These are phyloP conservation scores for Poeciliopsis retropinna DNA, from an alignment of 2,113 vertebrate genomes.

Conservation along the genomic window DNA sequence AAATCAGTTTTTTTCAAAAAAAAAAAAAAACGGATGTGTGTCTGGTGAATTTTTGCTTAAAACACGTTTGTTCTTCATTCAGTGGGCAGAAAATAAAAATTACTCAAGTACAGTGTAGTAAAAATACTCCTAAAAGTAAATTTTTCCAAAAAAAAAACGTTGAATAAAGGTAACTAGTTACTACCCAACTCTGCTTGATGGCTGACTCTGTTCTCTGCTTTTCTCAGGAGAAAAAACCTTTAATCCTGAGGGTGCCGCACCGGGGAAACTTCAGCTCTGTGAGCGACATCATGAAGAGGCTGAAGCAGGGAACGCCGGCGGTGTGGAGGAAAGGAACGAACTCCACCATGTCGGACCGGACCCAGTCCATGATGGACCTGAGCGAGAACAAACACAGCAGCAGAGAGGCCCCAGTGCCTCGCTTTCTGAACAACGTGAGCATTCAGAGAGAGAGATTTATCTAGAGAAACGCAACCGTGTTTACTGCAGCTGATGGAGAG, in stretches of 20 bases:
- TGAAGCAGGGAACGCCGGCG: slow-evolving; percentile 20
- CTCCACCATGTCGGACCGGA: slow-evolving; percentile 37
- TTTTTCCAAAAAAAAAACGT: too few species aligned
- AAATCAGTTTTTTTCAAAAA: too few species aligned
- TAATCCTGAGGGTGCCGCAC: slow-evolving; percentile 67
- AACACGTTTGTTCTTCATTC: too few species aligned
- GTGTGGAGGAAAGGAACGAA: slow-evolving; percentile 9
- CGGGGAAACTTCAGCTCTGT: slow-evolving; percentile 57
- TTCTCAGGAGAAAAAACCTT: slow-evolving; percentile 57
- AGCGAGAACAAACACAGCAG: slow-evolving; percentile 26
- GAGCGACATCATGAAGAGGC: slow-evolving; percentile 71
- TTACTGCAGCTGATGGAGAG: too few species aligned
- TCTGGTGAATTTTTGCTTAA: too few species aligned
- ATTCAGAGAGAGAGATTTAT: neutral
- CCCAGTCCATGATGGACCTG: slow-evolving; percentile 71
- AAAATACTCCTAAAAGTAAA: too few species aligned
- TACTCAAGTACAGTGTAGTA: too few species aligned
- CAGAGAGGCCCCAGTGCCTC: slow-evolving; percentile 21
- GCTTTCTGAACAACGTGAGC: slow-evolving; percentile 58
- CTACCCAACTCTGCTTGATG: too few species aligned
- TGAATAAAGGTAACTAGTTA: too few species aligned
- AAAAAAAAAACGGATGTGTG: too few species aligned
- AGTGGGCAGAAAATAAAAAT: too few species aligned
- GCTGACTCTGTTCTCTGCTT: neutral
- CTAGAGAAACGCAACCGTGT: neutral